A percentile compares a stretch with the other conserved stretches of the same genome.
These are phyloP conservation scores for Ornithoptera alexandrae DNA, from an alignment of 2,888 invertebrate genomes.

Conservation along the genomic window DNA sequence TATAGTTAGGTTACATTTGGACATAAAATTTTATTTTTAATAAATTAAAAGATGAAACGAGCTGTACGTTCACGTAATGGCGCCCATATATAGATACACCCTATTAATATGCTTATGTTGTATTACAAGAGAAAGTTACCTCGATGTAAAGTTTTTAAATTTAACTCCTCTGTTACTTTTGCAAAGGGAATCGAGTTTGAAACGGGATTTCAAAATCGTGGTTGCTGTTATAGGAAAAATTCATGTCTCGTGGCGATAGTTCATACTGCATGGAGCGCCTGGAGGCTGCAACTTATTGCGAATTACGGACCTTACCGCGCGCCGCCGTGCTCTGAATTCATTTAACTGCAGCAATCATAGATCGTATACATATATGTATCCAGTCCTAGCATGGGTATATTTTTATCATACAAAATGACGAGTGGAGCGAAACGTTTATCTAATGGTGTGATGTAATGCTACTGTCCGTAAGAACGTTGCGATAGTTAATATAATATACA, in stretches of 20 bases:
- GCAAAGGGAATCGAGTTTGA: conserved; percentile 5
- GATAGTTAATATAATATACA: no score
- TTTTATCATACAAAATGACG: no score
- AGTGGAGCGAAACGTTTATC: no score
- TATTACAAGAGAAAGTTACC: neutral
- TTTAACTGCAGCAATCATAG: conserved; percentile 23
- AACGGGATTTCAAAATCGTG: conserved; percentile 11
- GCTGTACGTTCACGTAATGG: no score
- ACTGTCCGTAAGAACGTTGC: no score
- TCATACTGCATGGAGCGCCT: conserved; percentile 18
- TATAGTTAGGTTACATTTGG: no score
- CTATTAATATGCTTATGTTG: no score
- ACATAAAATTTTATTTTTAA: no score
- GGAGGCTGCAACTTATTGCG: conserved; percentile 26
- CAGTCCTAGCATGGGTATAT: neutral
- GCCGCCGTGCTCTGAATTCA: conserved; percentile 24
- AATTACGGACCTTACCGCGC: conserved; percentile 26
- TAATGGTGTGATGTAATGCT: no score
- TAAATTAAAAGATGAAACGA: no score
- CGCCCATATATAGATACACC: no score
- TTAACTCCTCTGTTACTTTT: neutral
- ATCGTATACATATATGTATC: neutral
- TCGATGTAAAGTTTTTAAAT: neutral
- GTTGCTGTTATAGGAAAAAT: conserved; percentile 14
- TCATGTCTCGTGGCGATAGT: conserved; percentile 26